A percentile compares a stretch with the other conserved stretches of the same genome.
Evolutionary conservation across 2,888 invertebrate genomes (phyloP).

Genomic region (Zhuqinia jingwanae): DNA sequence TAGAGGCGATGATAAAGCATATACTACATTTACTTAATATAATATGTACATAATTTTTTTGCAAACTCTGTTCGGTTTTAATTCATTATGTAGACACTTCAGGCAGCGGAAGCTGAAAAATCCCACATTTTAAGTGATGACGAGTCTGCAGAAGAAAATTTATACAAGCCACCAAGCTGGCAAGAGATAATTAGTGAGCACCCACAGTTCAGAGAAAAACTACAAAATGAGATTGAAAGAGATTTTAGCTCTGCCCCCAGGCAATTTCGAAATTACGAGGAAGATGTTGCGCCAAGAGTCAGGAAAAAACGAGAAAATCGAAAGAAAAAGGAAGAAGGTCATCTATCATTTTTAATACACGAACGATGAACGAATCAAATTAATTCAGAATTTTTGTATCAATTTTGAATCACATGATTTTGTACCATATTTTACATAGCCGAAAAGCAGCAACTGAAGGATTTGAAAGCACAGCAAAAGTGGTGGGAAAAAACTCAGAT

Average conservation of each 20-base stretch:
- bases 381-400: too few relatives aligned
- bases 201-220: conserved; percentile 32
- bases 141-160: conserved; percentile 52
- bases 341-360: not conserved
- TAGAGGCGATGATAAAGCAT: too few relatives aligned
- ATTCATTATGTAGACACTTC: not conserved
- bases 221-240: conserved; percentile 30
- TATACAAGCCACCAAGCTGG: conserved; percentile 60
- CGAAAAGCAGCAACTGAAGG: conserved; percentile 11
- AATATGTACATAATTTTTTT: too few relatives aligned
- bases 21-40: too few relatives aligned
- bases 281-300: conserved; percentile 44
- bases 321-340: conserved; percentile 28
- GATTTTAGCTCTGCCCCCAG: conserved; percentile 19
- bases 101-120: conserved; percentile 56
- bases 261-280: conserved; percentile 30
- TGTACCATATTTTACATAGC: not conserved
- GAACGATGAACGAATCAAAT: not conserved
- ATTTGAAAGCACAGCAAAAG: conserved; percentile 5
- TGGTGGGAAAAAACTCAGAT: conserved; percentile 52
- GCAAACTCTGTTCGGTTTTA: too few relatives aligned
- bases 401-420: too few relatives aligned
- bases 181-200: conserved; percentile 62
- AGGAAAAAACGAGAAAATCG: conserved; percentile 13
- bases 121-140: not conserved